phyloP scores from a whole-genome alignment of 2,888 invertebrate species.

The Hofmannophila pseudospretella region DNA sequence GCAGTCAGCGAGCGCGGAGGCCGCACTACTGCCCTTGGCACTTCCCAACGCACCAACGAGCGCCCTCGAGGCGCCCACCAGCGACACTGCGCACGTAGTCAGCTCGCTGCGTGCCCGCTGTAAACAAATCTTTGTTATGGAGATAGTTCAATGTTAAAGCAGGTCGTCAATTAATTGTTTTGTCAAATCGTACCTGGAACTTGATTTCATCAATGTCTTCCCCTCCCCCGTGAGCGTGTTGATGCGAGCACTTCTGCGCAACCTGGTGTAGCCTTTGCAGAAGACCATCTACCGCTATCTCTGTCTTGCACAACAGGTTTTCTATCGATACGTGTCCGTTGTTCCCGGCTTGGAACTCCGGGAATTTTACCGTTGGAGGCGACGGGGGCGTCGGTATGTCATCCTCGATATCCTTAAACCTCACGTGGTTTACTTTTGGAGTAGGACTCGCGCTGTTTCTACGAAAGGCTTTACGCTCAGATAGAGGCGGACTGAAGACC shows the following conservation, averaged over 20 bases:
- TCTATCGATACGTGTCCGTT: slow-evolving; percentile 79
- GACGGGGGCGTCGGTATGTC: slow-evolving; percentile 69
- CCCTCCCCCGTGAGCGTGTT: slow-evolving; percentile 86
- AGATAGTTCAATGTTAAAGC: too few relatives aligned
- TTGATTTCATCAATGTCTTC: slow-evolving; percentile 86
- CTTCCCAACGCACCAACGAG: slow-evolving; percentile 89
- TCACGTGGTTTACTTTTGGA: slow-evolving; percentile 62
- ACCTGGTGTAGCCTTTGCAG: slow-evolving; percentile 83
- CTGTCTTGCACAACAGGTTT: slow-evolving; percentile 81
- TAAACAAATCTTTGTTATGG: too few relatives aligned
- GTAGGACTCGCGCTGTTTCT: slow-evolving; percentile 51
- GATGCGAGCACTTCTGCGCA: slow-evolving; percentile 83
- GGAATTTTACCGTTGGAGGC: slow-evolving; percentile 61
- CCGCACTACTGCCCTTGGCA: slow-evolving; percentile 63
- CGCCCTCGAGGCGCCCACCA: slow-evolving; percentile 90
- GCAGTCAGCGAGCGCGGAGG: slow-evolving; percentile 84
- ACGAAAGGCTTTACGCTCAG: slow-evolving; percentile 51
- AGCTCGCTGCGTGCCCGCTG: slow-evolving; percentile 86
- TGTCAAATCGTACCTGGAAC: slow-evolving; percentile 78
- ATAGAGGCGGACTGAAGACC: slow-evolving; percentile 56
- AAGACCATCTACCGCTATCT: slow-evolving; percentile 82
- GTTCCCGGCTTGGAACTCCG: slow-evolving; percentile 57
- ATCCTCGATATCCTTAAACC: slow-evolving; percentile 64
- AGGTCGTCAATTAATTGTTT: slow-evolving; percentile 6
- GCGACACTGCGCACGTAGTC: slow-evolving; percentile 86